Evolutionary conservation across 1,140 invertebrate species (phyloP), one percentile per base, ranked within the genome.

Genomic region (Planococcus citri): DNA sequence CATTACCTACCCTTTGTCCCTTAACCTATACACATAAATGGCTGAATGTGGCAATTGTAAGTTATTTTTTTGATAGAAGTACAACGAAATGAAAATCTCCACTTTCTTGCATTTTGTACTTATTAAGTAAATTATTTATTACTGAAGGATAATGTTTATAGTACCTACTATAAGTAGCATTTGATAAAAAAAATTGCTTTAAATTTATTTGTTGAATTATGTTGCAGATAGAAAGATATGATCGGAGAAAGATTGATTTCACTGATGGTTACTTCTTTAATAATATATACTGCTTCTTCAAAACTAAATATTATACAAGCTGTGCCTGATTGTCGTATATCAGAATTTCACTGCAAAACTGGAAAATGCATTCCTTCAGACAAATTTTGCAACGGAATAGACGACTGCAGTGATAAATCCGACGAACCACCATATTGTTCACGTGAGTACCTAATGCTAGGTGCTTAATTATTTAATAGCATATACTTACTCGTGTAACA

Each of bases 401-500:
- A 88, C 74, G 88, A 92, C 77, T 92, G 89, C 75, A 82, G 83
- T 1, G 89, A 91, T 77, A 86, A 87, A 74, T 87, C 86, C 68
- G 89, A 91, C 76, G 89, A 92, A 77, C 86, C 86, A 0, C 82
- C 82, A 76, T 84, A 85, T 75, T 92, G 89, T 77, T 83, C 87
- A 73, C 88, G 89, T 91, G 81, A 88, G 87, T 88, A 4, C n/a
- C n/a, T n/a, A n/a, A n/a, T n/a, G n/a, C 25, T 61, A 37, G 9
- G 38, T 41, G n/a, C n/a, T 41, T 41, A 41, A 41, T 41, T n/a
- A 41, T 10, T n/a, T 10, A 41, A n/a, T n/a, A n/a, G n/a, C n/a
- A n/a, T n/a, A n/a, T n/a, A n/a, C n/a, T n/a, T n/a, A n/a, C n/a
- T n/a, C n/a, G n/a, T n/a, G 12, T 33, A 33, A 33, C 29, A 33